Conservation (phyloP, 1,140 invertebrate genomes). For the Neotoxoptera formosana region DNA sequence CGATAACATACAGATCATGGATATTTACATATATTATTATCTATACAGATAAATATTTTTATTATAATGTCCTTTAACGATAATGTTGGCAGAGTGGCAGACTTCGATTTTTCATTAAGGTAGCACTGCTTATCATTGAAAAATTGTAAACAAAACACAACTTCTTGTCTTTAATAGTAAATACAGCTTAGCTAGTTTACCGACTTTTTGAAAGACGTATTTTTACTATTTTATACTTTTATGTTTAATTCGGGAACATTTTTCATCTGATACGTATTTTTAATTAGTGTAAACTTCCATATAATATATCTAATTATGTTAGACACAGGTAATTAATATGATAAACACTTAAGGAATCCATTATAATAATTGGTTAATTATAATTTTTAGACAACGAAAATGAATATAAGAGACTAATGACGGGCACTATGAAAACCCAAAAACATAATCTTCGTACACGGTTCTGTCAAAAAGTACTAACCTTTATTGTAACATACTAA, state of each 20-base stretch:
- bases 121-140: slow-evolving; percentile 55
- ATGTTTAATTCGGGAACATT: background rate
- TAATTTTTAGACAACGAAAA: slow-evolving; percentile 35
- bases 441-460: slow-evolving; percentile 39
- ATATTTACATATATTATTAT: too few relatives aligned
- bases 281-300: background rate
- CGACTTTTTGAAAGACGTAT: slow-evolving; percentile 49
- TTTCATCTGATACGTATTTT: background rate
- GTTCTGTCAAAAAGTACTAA: slow-evolving; percentile 27
- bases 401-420: background rate
- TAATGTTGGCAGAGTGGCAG: slow-evolving; percentile 30
- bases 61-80: background rate
- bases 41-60: background rate
- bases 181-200: slow-evolving; percentile 24
- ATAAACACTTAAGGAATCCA: background rate
- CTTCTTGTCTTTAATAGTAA: slow-evolving; percentile 34
- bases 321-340: background rate
- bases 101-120: slow-evolving; percentile 38
- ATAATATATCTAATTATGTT: slow-evolving; percentile 21
- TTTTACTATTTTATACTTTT: background rate
- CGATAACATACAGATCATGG: background rate
- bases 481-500: background rate
- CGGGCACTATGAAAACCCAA: slow-evolving; percentile 43
- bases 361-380: slow-evolving; percentile 23
- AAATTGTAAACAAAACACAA: slow-evolving; percentile 56